phyloP scores from a whole-genome alignment of 2,888 invertebrate genomes.

The Leptarthrus brevirostris region DNA sequence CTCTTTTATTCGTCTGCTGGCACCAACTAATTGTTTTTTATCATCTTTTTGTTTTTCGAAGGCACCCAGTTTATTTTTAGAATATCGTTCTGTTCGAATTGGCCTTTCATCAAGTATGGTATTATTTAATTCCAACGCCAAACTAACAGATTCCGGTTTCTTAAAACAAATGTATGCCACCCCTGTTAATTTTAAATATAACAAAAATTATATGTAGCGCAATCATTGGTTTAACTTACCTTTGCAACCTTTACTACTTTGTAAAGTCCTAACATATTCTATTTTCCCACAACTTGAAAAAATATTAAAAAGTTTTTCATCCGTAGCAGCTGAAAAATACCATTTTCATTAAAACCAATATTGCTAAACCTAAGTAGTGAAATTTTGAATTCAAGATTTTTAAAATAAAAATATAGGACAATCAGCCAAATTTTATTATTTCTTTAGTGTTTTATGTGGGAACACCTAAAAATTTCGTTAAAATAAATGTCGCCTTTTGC shows the following conservation, averaged over 20 bases:
- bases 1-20: slow-evolving; percentile 26
- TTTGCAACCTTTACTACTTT: slow-evolving; percentile 63
- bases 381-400: too few relatives aligned
- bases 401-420: too few relatives aligned
- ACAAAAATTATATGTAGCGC: too few relatives aligned
- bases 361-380: too few relatives aligned
- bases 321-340: slow-evolving; percentile 62
- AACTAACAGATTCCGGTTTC: slow-evolving; percentile 61
- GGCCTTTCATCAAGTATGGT: slow-evolving; percentile 64
- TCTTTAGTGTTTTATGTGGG: too few relatives aligned
- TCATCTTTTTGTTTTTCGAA: slow-evolving; percentile 58
- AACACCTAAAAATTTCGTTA: too few relatives aligned
- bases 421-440: too few relatives aligned
- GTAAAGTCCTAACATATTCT: slow-evolving; percentile 64
- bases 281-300: slow-evolving; percentile 65
- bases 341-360: too few relatives aligned
- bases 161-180: slow-evolving; percentile 65
- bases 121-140: slow-evolving; percentile 64
- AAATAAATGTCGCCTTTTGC: too few relatives aligned
- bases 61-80: slow-evolving; percentile 60
- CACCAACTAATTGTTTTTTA: slow-evolving; percentile 49
- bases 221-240: too few relatives aligned
- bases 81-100: slow-evolving; percentile 63
- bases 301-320: slow-evolving; percentile 62
- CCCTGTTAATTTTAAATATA: slow-evolving; percentile 54